Evolutionary conservation across 2,888 invertebrate genomes (phyloP), one percentile per base, ranked within the genome.

Genomic region (Philhelius pedissequus): DNA sequence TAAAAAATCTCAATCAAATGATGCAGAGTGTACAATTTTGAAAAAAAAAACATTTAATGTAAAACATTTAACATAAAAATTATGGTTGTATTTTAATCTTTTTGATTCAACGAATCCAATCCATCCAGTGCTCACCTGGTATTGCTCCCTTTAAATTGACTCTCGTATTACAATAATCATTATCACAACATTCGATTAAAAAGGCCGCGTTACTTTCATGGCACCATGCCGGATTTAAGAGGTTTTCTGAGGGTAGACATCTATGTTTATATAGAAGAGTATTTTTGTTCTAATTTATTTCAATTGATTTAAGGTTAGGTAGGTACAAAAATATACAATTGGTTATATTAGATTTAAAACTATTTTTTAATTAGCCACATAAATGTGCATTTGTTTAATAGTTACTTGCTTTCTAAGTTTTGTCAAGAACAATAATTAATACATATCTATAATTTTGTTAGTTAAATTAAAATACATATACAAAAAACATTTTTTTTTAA

Each of bases 151-250:
- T 88, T 87, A 89, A 89, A 89, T 89, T 91, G 78, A 83, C 87
- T 86, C 91, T 95, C 83, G 90, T 96, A 94, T 96, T 96, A 93
- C 93, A 94, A 93, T 95, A 95, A 91, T 93, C 92, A 89, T 93
- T 90, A 81, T 91, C 91, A 92, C 95, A 96, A 94, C 95, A 96
- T 87, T 89, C 86, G 86, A 90, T 88, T 86, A 89, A 87, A 87
- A 88, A 88, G 82, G 86, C 88, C 66, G 88, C 87, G 86, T 90
- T 90, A 74, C 87, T 88, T 87, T 89, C 92, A 88, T 93, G 93
- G 92, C 94, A 94, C 93, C 93, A 93, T 89, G 93, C 92, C 87
- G 94, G 94, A 91, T 91, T 92, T 89, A 94, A 93, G 89, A 93
- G 92, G 88, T 90, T 92, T 89, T 92, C 92, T 91, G 91, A 92